Evolutionary conservation across 2,113 vertebrate genomes (phyloP).

Genomic region (Acanthochromis polyacanthus): DNA sequence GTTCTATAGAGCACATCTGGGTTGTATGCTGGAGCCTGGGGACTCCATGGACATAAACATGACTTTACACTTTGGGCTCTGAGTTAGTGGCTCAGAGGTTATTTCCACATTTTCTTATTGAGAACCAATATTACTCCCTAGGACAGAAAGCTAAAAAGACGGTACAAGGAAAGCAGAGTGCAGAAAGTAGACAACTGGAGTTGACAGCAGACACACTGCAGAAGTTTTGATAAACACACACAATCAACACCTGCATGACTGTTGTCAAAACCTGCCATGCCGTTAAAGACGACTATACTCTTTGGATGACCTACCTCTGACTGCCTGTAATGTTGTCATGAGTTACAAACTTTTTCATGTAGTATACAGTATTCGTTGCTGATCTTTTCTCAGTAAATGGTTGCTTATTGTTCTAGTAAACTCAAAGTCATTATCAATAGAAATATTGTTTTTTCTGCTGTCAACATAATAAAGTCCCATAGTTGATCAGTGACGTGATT

Average conservation of each 20-base stretch:
- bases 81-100: background rate
- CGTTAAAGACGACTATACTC: background rate
- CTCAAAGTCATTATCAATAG: background rate
- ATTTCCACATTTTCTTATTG: background rate
- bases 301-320: background rate
- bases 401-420: background rate
- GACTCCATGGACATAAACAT: background rate
- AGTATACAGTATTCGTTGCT: conserved; percentile 1
- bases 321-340: background rate
- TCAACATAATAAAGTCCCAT: conserved; percentile 4
- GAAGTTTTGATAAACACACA: background rate
- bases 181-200: background rate
- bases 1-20: conserved; percentile 3
- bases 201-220: background rate
- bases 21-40: background rate
- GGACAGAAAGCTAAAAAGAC: background rate
- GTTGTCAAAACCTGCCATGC: background rate
- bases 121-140: background rate
- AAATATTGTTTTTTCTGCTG: conserved; percentile 21
- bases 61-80: background rate
- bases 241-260: background rate
- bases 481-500: conserved; percentile 15
- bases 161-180: background rate
- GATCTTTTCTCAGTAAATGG: conserved; percentile 7
- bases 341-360: conserved; percentile 3